phyloP scores from a whole-genome alignment of 2,113 vertebrate genomes.

The Tragelaphus strepsiceros region DNA sequence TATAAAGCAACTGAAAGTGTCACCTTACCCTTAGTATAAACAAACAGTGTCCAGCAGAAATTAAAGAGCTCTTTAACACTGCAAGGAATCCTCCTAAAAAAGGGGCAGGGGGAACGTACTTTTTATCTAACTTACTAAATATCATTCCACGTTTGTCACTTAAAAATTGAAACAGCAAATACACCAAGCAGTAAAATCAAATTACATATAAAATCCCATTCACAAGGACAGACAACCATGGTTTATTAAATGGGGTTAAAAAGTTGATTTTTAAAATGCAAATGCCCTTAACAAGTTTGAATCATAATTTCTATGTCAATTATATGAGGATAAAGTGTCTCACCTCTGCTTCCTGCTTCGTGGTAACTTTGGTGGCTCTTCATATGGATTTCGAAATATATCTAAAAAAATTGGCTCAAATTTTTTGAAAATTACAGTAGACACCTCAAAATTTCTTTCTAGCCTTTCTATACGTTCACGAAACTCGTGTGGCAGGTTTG shows the following conservation, averaged over 20 bases:
- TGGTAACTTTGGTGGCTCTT: constrained; percentile 86
- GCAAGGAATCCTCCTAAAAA: constrained; percentile 88
- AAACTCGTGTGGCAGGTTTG: constrained; percentile 91
- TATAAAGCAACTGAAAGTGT: background rate
- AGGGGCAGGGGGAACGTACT: background rate
- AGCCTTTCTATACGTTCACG: constrained; percentile 89
- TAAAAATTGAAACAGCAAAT: constrained; percentile 40
- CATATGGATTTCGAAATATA: constrained; percentile 93
- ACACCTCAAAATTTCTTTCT: constrained; percentile 98
- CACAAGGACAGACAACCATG: background rate
- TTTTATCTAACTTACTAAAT: constrained; percentile 26
- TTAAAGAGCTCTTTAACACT: constrained; percentile 93
- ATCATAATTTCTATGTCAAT: background rate
- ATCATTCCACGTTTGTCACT: background rate
- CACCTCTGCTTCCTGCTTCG: constrained; percentile 95
- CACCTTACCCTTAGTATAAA: constrained; percentile 94
- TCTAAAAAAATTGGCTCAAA: constrained; percentile 98
- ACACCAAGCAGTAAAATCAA: constrained; percentile 21
- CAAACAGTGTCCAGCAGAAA: constrained; percentile 99
- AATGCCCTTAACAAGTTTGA: background rate
- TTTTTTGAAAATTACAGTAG: constrained; percentile 97
- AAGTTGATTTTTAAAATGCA: constrained; percentile 14
- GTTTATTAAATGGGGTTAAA: background rate
- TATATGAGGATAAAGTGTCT: background rate
- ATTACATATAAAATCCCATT: constrained; percentile 25